Evolutionary conservation across 1,140 invertebrate genomes (phyloP), one percentile per base, ranked within the genome.

Genomic region (Latrodectus geometricus): DNA sequence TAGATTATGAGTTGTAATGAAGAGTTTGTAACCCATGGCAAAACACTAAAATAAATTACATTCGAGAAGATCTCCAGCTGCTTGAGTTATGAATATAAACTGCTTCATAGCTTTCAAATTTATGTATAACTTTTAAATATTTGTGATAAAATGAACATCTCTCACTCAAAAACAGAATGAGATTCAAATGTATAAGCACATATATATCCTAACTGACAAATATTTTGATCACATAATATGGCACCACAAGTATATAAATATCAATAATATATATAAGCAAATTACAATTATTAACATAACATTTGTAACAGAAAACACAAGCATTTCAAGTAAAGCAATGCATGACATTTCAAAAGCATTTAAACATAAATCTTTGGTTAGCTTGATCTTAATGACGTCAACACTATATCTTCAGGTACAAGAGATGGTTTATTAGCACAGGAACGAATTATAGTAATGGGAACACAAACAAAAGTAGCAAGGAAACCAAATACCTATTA

Each of bases 401-500:
- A 23, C 17, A 86, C 68, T 50, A 86, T 86, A 11, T 86, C 83
- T 70, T 86, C 83, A 14, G 83, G 35, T 48, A 72, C 56, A 56
- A 20, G 4, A 17, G 83, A 54, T 48, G 65, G n/a, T 20, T 70
- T 86, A 21, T 66, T 72, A 8, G 83, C 77, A 87, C 86, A 87
- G 54, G 77, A 80, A 81, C 86, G 86, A 35, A 76, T 68, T 17
- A 76, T n/a, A 68, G 77, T 66, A 52, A 87, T 52, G 21, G 81
- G 81, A 52, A 81, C 52, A 35, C 72, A 75, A 3, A 81, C 12
- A 14, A 87, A 61, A 15, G 77, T 81, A 75, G 76, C 61, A 52
- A 87, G 56, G n/a, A 81, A 75, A 21, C 86, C 86, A 81, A 87
- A 87, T 12, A 81, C 78, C 86, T 87, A 12, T 14, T 75, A 75